phyloP scores from a whole-genome alignment of 23 tunicate genomes.

The Halocynthia aurantium region DNA sequence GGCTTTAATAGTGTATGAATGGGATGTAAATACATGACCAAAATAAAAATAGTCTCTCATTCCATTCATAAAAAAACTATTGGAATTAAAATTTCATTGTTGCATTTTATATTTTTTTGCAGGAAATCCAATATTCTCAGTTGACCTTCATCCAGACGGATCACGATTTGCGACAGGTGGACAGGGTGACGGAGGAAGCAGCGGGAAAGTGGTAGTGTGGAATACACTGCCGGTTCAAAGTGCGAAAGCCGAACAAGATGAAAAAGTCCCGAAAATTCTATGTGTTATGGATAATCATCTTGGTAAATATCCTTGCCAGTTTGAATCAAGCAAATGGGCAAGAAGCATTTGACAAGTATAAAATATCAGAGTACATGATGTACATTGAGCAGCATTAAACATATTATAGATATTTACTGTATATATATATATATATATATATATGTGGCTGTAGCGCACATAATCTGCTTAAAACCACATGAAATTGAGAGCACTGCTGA shows the following conservation, averaged over 20 bases:
- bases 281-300: conserved; percentile 95
- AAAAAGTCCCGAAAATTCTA: conserved; percentile 69
- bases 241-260: conserved; percentile 52
- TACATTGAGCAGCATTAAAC: too few species aligned
- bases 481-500: too few species aligned
- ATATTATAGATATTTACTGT: too few species aligned
- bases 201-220: conserved; percentile 94
- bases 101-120: background rate
- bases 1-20: background rate
- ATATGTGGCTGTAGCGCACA: too few species aligned
- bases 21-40: background rate
- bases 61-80: too few species aligned
- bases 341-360: too few species aligned
- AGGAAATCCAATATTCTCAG: conserved; percentile 85
- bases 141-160: conserved; percentile 98
- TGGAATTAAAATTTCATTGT: too few species aligned
- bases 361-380: too few species aligned
- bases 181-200: conserved; percentile 83
- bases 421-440: too few species aligned
- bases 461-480: too few species aligned
- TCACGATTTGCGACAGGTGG: conserved; percentile 99
- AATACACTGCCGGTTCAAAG: conserved; percentile 88
- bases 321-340: background rate
- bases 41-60: too few species aligned
- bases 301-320: conserved; percentile 25